Conservation (phyloP, 92 coral and sea anemone genomes). For the Bergia puertoricense region DNA sequence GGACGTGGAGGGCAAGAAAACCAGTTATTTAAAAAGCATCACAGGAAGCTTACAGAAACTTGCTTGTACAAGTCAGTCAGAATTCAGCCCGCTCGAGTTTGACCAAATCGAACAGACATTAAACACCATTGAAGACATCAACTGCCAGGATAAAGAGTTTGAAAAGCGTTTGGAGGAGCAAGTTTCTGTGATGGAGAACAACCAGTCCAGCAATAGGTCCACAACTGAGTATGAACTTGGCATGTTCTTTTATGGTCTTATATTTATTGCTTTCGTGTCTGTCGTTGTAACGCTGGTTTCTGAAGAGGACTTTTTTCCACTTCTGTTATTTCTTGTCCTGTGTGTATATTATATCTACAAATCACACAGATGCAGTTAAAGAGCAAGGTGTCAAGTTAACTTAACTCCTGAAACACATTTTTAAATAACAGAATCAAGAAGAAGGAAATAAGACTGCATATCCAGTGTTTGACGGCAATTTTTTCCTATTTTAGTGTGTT, state of each 20-base stretch:
- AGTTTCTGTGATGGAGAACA: not conserved
- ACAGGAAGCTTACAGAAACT: constrained; percentile 6
- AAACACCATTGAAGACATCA: not conserved
- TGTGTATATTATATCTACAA: constrained; percentile 16
- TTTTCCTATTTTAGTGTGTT: not conserved
- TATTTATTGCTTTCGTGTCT: constrained; percentile 9
- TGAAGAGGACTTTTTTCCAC: constrained; percentile 2
- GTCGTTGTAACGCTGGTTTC: constrained; percentile 16
- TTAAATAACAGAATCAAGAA: not conserved
- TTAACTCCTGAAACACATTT: not conserved
- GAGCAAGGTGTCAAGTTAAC: not conserved
- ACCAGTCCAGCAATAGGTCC: not conserved
- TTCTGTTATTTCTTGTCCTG: constrained; percentile 8
- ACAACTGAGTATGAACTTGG: not conserved
- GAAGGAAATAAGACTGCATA: not conserved
- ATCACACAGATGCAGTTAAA: not conserved
- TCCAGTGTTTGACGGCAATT: too few relatives aligned
- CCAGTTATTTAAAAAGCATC: not conserved
- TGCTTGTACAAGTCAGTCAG: not conserved
- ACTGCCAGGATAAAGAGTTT: not conserved
- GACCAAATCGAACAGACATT: not conserved
- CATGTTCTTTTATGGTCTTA: constrained; percentile 7
- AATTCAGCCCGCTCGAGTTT: not conserved
- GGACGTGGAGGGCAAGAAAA: constrained; percentile 3
- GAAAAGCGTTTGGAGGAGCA: constrained; percentile 8